Evolutionary conservation across 2,888 invertebrate species (phyloP).

Genomic region (Apotomis turbidana): DNA sequence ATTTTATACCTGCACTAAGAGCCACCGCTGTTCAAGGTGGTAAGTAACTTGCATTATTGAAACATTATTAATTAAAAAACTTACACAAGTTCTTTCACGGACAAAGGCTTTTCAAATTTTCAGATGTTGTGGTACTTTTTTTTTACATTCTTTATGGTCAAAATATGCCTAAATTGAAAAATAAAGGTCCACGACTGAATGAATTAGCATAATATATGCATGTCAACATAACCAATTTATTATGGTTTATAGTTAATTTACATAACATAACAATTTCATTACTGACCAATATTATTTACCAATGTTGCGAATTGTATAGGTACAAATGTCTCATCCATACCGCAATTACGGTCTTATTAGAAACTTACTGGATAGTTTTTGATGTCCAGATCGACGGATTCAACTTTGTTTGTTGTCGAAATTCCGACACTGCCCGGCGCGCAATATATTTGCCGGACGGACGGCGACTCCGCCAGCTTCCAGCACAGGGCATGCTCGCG

Average conservation of each 20-base stretch:
- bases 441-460: constrained; percentile 89
- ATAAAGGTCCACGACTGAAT: too few relatives aligned
- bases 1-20: too few relatives aligned
- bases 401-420: constrained; percentile 86
- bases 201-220: not conserved
- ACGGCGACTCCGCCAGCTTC: constrained; percentile 93
- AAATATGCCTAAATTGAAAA: too few relatives aligned
- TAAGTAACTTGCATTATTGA: too few relatives aligned
- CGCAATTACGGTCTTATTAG: constrained; percentile 19
- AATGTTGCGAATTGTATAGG: not conserved
- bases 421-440: constrained; percentile 97
- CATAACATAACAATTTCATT: not conserved
- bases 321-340: not conserved
- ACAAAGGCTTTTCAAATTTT: too few relatives aligned
- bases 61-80: too few relatives aligned
- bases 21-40: too few relatives aligned
- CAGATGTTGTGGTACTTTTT: too few relatives aligned
- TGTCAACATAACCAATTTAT: constrained; percentile 9
- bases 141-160: too few relatives aligned
- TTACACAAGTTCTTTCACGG: too few relatives aligned
- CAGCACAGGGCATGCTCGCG: constrained; percentile 98
- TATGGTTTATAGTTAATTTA: not conserved
- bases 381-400: constrained; percentile 85
- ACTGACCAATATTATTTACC: not conserved
- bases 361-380: constrained; percentile 88